Conservation (phyloP, 35 echinoderm and acorn worm species). For the Ophioderma brevispina region DNA sequence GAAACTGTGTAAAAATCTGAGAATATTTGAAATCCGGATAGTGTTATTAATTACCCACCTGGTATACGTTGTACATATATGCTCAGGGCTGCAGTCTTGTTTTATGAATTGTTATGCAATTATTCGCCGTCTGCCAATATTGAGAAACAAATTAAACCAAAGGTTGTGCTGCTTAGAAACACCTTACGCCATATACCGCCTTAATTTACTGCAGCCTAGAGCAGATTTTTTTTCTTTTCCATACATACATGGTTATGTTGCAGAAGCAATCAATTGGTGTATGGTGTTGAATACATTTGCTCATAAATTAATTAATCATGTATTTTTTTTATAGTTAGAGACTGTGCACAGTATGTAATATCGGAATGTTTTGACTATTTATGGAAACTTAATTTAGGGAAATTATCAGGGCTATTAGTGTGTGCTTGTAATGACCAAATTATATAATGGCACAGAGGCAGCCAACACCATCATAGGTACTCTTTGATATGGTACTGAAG, state of each 20-base stretch:
- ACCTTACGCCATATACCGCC: neutral
- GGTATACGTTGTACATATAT: neutral
- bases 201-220: slow-evolving; percentile 6
- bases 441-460: neutral
- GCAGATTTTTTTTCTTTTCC: neutral
- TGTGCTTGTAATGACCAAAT: neutral
- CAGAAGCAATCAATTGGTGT: neutral
- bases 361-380: neutral
- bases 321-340: neutral
- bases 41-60: neutral
- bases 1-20: neutral
- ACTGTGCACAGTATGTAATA: neutral
- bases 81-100: slow-evolving; percentile 6
- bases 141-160: neutral
- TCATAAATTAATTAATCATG: neutral
- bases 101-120: slow-evolving; percentile 1
- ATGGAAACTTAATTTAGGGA: neutral
- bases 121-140: neutral
- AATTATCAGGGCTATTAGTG: neutral
- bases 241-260: neutral
- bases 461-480: too few species aligned
- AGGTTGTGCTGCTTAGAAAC: neutral
- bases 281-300: neutral
- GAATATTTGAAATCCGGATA: neutral
- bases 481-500: too few species aligned